Evolutionary conservation across 2,797 vertebrate genomes (phyloP).

Genomic region (Peromyscus eremicus): DNA sequence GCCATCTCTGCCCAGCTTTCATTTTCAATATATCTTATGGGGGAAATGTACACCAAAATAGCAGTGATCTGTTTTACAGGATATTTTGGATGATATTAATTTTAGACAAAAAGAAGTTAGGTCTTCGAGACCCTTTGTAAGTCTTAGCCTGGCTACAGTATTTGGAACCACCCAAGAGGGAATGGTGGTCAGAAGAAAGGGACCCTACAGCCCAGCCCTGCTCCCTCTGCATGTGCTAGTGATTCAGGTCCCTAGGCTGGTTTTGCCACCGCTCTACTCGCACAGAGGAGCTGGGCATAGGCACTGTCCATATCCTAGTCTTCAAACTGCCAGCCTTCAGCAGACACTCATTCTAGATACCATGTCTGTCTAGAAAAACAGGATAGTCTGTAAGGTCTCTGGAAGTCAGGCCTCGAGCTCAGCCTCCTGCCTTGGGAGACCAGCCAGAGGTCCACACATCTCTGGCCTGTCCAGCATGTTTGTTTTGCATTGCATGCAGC

Average conservation of each 20-base stretch:
- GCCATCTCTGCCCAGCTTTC: neutral
- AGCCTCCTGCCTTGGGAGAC: neutral
- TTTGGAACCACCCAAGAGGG: neutral
- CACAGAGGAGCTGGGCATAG: neutral
- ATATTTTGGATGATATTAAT: conserved; percentile 20
- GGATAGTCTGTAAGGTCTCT: neutral
- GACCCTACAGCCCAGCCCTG: neutral
- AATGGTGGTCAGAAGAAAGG: neutral
- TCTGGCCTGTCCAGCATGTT: conserved; percentile 66
- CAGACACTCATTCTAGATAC: neutral
- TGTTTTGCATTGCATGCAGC: conserved; percentile 76
- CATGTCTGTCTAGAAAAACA: neutral
- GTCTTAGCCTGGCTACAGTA: neutral
- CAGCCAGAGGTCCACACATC: neutral
- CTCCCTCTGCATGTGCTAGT: neutral
- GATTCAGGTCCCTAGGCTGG: neutral
- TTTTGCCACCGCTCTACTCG: neutral
- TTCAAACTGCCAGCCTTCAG: neutral
- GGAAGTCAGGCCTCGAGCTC: neutral
- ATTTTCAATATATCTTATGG: neutral
- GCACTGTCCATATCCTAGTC: neutral
- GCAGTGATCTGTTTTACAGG: neutral
- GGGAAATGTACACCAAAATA: neutral
- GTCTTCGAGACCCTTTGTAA: neutral
- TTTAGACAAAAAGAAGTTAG: conserved; percentile 18